Base-by-base conservation (phyloP, 2,113 vertebrate genomes). In the Chaenocephalus aceratus region DNA sequence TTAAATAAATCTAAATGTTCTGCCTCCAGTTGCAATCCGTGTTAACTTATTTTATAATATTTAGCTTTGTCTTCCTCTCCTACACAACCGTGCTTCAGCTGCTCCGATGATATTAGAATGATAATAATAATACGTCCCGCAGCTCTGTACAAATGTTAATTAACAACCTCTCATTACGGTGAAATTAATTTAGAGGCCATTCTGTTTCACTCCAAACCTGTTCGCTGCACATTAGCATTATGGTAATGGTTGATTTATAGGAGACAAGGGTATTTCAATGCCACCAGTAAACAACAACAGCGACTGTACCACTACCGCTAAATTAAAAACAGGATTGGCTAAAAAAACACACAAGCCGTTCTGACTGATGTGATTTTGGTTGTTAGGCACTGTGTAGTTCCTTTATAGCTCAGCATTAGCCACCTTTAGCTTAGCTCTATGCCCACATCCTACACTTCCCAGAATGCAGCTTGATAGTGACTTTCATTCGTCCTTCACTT, bases 161-260 rank as follows among this genome's bases (percentile, higher is more conserved):
- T 66, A 66, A 66, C 63, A 51, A 34, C 46, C 18, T 16, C 14
- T 34, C 48, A 34, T 66, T 66, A 51, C 21, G 51, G 5, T 14
- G 34, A 15, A 54, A 54, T 68, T 54, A 21, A 68, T 54, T 54
- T 14, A 44, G 66, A 34, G 1, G 3, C 12, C 49, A 15, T 54
- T 54, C 14, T 53, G 65, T 54, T 53, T 41, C 49, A 21, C 49
- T 10, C 63, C 48, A 49, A 65, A 51, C 21, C n/a, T 48, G 26
- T 66, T 34, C n/a, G 26, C 10, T 67, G 26, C 46, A 18, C 30
- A 66, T 66, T 66, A 51, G 21, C 18, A 51, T 66, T 51, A 66
- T 51, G 63, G 30, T 6, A 51, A 51, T 66, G 21, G 21, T 2
- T 34, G 0, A 18, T 66, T 66, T 51, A 1, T 34, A 7, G 9